These are phyloP conservation scores for Darevskia mixta DNA, from an alignment of 2,797 vertebrate species.

Conservation along the genomic window DNA sequence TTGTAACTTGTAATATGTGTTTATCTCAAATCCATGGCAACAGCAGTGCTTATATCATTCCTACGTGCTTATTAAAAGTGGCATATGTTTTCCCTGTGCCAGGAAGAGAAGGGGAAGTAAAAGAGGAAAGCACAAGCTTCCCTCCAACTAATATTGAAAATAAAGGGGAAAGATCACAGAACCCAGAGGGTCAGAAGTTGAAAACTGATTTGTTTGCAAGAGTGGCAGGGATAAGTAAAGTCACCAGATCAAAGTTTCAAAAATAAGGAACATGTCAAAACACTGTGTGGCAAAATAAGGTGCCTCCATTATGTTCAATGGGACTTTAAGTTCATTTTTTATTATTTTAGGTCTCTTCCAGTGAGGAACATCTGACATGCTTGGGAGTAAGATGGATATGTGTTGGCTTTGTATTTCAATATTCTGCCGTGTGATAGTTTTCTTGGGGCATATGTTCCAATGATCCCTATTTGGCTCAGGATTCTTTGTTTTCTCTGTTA, in stretches of 20 bases:
- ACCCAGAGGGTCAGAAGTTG: constrained; percentile 15
- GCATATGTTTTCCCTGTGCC: constrained; percentile 32
- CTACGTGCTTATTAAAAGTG: constrained; percentile 35
- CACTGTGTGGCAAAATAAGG: background rate
- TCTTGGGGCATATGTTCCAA: constrained; percentile 23
- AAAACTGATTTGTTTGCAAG: constrained; percentile 33
- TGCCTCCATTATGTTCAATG: background rate
- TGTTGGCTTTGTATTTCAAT: constrained; percentile 30
- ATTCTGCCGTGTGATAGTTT: constrained; percentile 45
- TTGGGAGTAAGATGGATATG: constrained; percentile 24
- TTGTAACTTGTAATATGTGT: constrained; percentile 10
- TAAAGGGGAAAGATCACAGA: constrained; percentile 10
- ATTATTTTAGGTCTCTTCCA: background rate
- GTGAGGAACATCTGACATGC: background rate
- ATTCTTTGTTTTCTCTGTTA: background rate
- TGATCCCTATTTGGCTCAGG: too few species aligned
- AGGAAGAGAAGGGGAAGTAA: constrained; percentile 21
- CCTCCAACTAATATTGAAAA: constrained; percentile 14
- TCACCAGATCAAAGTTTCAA: constrained; percentile 35
- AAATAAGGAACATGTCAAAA: constrained; percentile 14
- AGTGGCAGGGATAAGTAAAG: constrained; percentile 37
- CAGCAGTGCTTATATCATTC: background rate
- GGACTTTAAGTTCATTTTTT: background rate
- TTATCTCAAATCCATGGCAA: constrained; percentile 45
- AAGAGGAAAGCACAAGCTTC: background rate